phyloP scores from a whole-genome alignment of 2,797 vertebrate species.

The Esox masquinongy region DNA sequence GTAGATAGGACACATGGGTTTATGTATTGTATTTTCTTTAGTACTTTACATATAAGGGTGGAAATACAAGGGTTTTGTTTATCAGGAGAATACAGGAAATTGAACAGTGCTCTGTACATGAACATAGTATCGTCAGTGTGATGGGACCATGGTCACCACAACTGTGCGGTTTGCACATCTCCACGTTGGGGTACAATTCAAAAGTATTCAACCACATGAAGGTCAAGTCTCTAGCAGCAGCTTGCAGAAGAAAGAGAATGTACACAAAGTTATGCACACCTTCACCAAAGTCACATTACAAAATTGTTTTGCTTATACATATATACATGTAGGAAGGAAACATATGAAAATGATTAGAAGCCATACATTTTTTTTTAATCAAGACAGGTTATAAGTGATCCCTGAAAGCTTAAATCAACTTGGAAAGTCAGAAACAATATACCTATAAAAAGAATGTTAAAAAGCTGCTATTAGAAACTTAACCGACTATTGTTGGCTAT shows the following conservation, averaged over 20 bases:
- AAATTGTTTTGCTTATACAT: slow-evolving; percentile 42
- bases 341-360: slow-evolving; percentile 28
- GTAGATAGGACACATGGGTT: slow-evolving; percentile 51
- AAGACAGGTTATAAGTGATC: slow-evolving; percentile 1
- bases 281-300: slow-evolving; percentile 56
- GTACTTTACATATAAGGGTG: slow-evolving; percentile 81
- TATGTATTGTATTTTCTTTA: slow-evolving; percentile 79
- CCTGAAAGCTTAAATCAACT: slow-evolving; percentile 23
- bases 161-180: slow-evolving; percentile 58
- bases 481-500: slow-evolving; percentile 24
- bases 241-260: slow-evolving; percentile 60
- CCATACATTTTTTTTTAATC: slow-evolving; percentile 21
- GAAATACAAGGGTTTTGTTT: slow-evolving; percentile 76
- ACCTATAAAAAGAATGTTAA: slow-evolving; percentile 10
- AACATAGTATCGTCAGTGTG: slow-evolving; percentile 65
- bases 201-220: slow-evolving; percentile 62
- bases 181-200: slow-evolving; percentile 53
- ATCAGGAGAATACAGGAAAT: slow-evolving; percentile 78
- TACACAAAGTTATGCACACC: slow-evolving; percentile 42
- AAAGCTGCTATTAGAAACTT: slow-evolving; percentile 74
- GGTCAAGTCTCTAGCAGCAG: slow-evolving; percentile 77
- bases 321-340: slow-evolving; percentile 15
- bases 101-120: slow-evolving; percentile 81
- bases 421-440: slow-evolving; percentile 5
- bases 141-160: slow-evolving; percentile 52